Percentiles rank a stretch among this genome's conserved stretches.
phyloP scores from a whole-genome alignment of 2,888 invertebrate species.

The Oscheius myriophilus region DNA sequence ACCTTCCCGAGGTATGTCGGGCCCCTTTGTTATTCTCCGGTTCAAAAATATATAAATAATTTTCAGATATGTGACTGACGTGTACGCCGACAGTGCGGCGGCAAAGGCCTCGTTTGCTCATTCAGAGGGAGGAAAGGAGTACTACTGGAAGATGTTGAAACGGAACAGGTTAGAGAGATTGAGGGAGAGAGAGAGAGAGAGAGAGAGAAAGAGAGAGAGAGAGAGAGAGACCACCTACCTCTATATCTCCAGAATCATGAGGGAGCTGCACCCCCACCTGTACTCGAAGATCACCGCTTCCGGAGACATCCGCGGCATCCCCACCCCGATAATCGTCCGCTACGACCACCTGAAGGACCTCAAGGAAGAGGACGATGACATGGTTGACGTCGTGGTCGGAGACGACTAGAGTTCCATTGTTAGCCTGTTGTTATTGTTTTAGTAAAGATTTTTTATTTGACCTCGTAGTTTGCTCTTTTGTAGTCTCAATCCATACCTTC shows the following conservation, averaged over 20 bases:
- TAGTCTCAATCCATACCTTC: no score
- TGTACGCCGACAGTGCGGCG: conserved; percentile 61
- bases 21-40: not conserved
- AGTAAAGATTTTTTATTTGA: not conserved
- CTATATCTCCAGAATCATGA: conserved; percentile 41
- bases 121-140: conserved; percentile 66
- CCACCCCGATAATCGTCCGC: conserved; percentile 58
- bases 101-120: conserved; percentile 60
- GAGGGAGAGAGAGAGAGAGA: not conserved
- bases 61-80: conserved; percentile 62
- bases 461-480: no score
- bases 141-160: conserved; percentile 65
- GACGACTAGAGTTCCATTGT: conserved; percentile 48
- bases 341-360: conserved; percentile 58
- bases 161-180: conserved; percentile 51
- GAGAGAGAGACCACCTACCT: not conserved
- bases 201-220: not conserved
- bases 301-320: conserved; percentile 60
- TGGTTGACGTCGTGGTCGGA: conserved; percentile 51
- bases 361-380: conserved; percentile 48
- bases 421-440: not conserved
- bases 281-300: conserved; percentile 56
- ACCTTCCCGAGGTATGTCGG: not conserved
- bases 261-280: conserved; percentile 49
- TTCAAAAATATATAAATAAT: not conserved